Evolutionary conservation across 2,113 vertebrate genomes (phyloP).

Genomic region (Quiscalus mexicanus): DNA sequence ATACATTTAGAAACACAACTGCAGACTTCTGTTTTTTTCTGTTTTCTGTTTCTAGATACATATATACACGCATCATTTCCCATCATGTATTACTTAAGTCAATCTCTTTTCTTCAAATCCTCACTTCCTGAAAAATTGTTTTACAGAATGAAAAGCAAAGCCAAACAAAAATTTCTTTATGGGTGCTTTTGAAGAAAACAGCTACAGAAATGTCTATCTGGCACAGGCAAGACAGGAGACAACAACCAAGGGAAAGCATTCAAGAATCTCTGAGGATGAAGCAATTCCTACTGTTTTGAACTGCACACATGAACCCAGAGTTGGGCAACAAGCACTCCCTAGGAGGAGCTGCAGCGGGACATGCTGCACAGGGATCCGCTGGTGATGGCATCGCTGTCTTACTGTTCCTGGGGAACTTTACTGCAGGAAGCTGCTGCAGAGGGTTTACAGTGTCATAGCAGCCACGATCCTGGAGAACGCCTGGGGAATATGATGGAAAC

Average conservation of each 20-base stretch:
- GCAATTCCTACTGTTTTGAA: conserved; percentile 66
- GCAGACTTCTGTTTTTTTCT: neutral
- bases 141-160: conserved; percentile 2
- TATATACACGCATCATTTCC: neutral
- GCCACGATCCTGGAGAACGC: neutral
- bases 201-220: neutral
- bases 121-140: conserved; percentile 34
- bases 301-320: neutral
- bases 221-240: conserved; percentile 11
- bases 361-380: fast-evolving
- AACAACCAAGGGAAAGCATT: conserved; percentile 42
- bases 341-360: neutral
- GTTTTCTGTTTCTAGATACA: neutral
- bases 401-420: neutral
- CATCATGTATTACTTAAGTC: conserved; percentile 6
- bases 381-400: neutral
- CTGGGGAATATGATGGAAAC: neutral
- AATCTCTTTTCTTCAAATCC: neutral
- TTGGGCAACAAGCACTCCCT: neutral
- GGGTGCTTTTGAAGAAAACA: conserved; percentile 48
- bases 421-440: neutral
- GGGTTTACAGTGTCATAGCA: neutral
- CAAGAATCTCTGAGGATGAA: conserved; percentile 48
- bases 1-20: neutral
- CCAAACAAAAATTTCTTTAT: conserved; percentile 31